Base-by-base conservation (phyloP, 37 sponge, comb jelly and placozoan genomes). In the Bolinopsis microptera region DNA sequence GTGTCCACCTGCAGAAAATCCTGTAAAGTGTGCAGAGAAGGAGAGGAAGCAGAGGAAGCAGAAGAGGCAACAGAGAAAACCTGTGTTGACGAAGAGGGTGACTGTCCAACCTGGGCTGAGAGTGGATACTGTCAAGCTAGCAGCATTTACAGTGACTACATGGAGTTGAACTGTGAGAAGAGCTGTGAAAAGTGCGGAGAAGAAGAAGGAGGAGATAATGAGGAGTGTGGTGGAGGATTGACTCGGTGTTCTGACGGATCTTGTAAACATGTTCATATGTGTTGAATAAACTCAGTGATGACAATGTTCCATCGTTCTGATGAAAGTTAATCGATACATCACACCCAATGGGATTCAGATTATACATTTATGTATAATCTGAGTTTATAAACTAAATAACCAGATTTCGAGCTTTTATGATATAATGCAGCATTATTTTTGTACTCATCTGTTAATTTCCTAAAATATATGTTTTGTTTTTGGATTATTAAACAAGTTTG, bases 231-330 rank as follows among this genome's bases (percentile, higher is more conserved):
- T 3, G 75, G 75, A 23, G 75, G 75, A 30, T 24, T 72, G 3
- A 72, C 75, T n/a, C 5, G 75, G 31, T 72, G 75, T 28, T 21
- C 75, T 21, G 75, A 72, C 18, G 75, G 75, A 23, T n/a, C 31
- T 28, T 72, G 75, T 72, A n/a, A 24, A 72, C 75, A 72, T 72
- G 31, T 72, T 28, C 75, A 72, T 24, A n/a, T 72, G 27, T 72
- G 75, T 21, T 24, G 18, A 21, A 72, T 24, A n/a, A n/a, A n/a
- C n/a, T n/a, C n/a, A n/a, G n/a, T 21, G 68, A 21, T 67, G 13
- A 13, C 68, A 22, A 21, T 67, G 68, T 67, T 21, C n/a, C n/a
- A n/a, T n/a, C n/a, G n/a, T n/a, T n/a, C n/a, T n/a, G n/a, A n/a
- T n/a, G n/a, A n/a, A n/a, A n/a, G n/a, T n/a, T n/a, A n/a, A n/a